phyloP scores from a whole-genome alignment of 2,888 invertebrate genomes.

The Scelioninae gen. 1 region DNA sequence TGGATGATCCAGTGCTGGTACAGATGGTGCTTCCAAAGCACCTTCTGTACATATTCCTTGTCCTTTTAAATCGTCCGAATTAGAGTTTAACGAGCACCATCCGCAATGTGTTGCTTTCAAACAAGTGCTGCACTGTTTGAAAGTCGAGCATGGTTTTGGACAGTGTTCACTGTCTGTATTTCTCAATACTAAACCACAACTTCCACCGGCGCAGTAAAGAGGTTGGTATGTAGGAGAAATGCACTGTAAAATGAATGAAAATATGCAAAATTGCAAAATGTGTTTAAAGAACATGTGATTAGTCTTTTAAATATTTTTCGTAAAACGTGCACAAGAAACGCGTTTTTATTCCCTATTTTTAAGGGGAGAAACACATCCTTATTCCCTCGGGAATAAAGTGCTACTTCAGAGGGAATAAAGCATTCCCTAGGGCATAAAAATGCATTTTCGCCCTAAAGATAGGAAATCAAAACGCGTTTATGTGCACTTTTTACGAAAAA shows the following conservation, averaged over 20 bases:
- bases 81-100: constrained; percentile 92
- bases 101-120: constrained; percentile 95
- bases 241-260: constrained; percentile 85
- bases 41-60: constrained; percentile 95
- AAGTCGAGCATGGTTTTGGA: constrained; percentile 93
- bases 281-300: no score
- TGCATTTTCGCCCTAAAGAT: no score
- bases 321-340: no score
- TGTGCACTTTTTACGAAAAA: no score
- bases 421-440: no score
- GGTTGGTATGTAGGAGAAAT: constrained; percentile 94
- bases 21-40: constrained; percentile 87
- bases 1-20: constrained; percentile 89
- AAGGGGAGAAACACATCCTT: no score
- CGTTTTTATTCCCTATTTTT: no score
- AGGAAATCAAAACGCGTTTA: no score
- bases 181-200: constrained; percentile 92
- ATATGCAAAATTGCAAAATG: not conserved
- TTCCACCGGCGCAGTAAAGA: constrained; percentile 94
- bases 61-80: constrained; percentile 86
- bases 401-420: no score
- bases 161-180: constrained; percentile 89
- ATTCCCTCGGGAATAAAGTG: no score
- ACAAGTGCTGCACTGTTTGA: constrained; percentile 94
- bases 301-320: no score